Evolutionary conservation across 2,888 invertebrate species (phyloP).

Genomic region (Spatulosminthurus flaviceps): DNA sequence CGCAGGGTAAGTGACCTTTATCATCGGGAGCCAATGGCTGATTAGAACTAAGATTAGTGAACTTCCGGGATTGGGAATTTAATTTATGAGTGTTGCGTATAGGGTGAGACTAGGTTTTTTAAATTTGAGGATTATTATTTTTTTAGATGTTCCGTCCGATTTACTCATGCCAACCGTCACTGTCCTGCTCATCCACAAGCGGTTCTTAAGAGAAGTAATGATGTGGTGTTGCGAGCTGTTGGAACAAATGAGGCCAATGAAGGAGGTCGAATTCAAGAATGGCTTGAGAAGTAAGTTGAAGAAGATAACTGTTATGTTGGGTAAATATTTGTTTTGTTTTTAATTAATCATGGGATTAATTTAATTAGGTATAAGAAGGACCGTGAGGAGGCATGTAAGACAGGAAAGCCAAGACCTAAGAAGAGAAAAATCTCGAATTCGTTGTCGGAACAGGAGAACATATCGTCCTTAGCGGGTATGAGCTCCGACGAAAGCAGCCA

Average conservation of each 20-base stretch:
- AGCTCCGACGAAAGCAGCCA: constrained; percentile 38
- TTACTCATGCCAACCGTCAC: constrained; percentile 80
- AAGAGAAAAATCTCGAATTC: constrained; percentile 41
- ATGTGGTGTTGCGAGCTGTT: constrained; percentile 67
- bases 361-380: constrained; percentile 59
- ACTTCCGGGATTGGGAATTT: neutral
- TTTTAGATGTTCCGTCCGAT: constrained; percentile 72
- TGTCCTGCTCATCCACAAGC: constrained; percentile 77
- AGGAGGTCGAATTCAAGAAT: constrained; percentile 69
- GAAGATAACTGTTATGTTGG: neutral
- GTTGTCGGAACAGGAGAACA: constrained; percentile 49
- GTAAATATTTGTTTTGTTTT: too few species aligned
- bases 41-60: neutral
- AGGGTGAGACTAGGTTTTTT: too few species aligned
- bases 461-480: constrained; percentile 21
- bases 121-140: too few species aligned
- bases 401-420: constrained; percentile 51
- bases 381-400: constrained; percentile 60
- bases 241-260: constrained; percentile 68
- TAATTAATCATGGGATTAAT: neutral
- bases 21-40: neutral
- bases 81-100: too few species aligned
- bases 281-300: constrained; percentile 68
- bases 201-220: constrained; percentile 68
- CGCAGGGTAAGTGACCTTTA: constrained; percentile 66